Conservation (phyloP, 2,797 vertebrate genomes). For the Gymnothorax javanicus region DNA sequence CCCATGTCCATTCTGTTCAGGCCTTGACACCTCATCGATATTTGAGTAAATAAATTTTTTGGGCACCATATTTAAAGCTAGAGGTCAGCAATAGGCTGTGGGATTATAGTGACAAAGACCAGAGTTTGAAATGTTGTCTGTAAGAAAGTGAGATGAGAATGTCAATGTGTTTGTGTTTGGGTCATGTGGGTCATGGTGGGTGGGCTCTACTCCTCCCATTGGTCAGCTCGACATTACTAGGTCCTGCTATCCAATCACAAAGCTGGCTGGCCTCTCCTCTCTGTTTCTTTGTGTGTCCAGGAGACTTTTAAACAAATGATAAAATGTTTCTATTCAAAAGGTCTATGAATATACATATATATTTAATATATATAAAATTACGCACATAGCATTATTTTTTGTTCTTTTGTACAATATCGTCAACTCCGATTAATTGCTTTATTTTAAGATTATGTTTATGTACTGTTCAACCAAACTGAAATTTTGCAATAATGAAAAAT, state of each 20-base stretch:
- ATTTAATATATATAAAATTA: slow-evolving; percentile 39
- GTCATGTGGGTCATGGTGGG: neutral
- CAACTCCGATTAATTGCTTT: slow-evolving; percentile 47
- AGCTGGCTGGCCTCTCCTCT: neutral
- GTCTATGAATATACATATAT: slow-evolving; percentile 43
- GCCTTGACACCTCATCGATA: neutral
- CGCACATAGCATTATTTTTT: slow-evolving; percentile 50
- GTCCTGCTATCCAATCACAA: neutral
- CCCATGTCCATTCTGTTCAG: neutral
- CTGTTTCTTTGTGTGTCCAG: neutral
- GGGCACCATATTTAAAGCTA: neutral
- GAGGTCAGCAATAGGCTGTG: neutral
- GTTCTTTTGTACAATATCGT: slow-evolving; percentile 53
- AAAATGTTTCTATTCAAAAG: slow-evolving; percentile 41
- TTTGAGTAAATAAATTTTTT: neutral
- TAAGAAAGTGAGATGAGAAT: neutral
- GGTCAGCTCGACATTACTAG: neutral
- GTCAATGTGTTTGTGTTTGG: neutral
- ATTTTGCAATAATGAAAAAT: slow-evolving; percentile 56
- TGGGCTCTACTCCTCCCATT: neutral
- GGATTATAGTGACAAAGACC: neutral
- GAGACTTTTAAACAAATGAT: slow-evolving; percentile 15
- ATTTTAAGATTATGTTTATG: slow-evolving; percentile 47
- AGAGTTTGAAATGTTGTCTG: neutral
- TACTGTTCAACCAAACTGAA: slow-evolving; percentile 54